Percentiles rank a stretch among this genome's conserved stretches.
phyloP scores from a whole-genome alignment of 2,888 invertebrate genomes.

The Drosophila fulvimacula region DNA sequence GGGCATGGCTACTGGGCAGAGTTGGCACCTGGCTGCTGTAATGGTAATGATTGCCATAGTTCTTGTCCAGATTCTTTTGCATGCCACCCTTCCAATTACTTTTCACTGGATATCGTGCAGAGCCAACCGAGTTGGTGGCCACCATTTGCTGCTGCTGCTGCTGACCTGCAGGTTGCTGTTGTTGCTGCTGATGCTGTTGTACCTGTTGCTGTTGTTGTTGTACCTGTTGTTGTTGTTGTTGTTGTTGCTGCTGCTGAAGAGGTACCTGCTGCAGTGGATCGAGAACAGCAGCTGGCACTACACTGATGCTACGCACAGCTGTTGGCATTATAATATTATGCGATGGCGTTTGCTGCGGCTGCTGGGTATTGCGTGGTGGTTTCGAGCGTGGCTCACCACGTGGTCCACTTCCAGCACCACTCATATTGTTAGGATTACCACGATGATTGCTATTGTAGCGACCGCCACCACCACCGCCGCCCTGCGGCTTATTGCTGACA shows the following conservation, averaged over 20 bases:
- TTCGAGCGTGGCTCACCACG: slow-evolving; percentile 81
- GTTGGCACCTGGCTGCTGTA: slow-evolving; percentile 75
- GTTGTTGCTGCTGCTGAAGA: slow-evolving; percentile 73
- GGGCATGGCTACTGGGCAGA: slow-evolving; percentile 60
- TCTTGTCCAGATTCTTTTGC: slow-evolving; percentile 80
- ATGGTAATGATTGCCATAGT: slow-evolving; percentile 80
- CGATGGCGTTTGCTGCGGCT: slow-evolving; percentile 58
- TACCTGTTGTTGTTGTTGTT: slow-evolving; percentile 60
- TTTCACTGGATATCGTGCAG: slow-evolving; percentile 76
- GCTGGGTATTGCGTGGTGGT: slow-evolving; percentile 73
- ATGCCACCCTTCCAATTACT: slow-evolving; percentile 78
- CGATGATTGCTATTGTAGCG: slow-evolving; percentile 82
- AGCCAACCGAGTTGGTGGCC: slow-evolving; percentile 39
- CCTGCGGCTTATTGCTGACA: slow-evolving; percentile 73
- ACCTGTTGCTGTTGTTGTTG: slow-evolving; percentile 60
- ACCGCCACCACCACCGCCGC: slow-evolving; percentile 51
- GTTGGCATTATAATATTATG: slow-evolving; percentile 67
- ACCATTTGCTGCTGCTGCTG: slow-evolving; percentile 47
- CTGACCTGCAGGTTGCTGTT: slow-evolving; percentile 52
- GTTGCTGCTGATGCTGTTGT: slow-evolving; percentile 67
- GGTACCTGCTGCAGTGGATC: slow-evolving; percentile 70
- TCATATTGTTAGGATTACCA: slow-evolving; percentile 76
- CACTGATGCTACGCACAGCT: slow-evolving; percentile 68
- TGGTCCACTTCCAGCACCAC: slow-evolving; percentile 61
- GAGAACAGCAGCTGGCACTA: slow-evolving; percentile 76